Evolutionary conservation across 1,140 invertebrate genomes (phyloP), one percentile per base, ranked within the genome.

Genomic region (Diplogasteroides magnus): DNA sequence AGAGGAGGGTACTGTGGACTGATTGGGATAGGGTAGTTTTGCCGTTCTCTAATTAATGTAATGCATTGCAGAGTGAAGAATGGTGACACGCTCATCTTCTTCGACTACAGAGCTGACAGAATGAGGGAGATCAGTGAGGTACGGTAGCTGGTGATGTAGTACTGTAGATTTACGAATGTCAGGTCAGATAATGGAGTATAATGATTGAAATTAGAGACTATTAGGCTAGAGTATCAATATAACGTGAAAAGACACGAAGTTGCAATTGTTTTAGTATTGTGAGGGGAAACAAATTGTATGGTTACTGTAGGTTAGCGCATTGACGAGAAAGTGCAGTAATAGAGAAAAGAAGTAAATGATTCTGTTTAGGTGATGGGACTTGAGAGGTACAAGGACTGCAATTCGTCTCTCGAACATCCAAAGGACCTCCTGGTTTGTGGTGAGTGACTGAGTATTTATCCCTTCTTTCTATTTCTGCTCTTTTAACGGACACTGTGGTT

Each of bases 81-180:
- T 68, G 77, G 78, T 62, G 85, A 86, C 74, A 86, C 85, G 1
- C 37, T 87, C 19, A 62, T 86, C 3, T 87, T 86, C 71, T 83
- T 86, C 64, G 83, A 86, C 71, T 86, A 84, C 74, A 77, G 85
- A 31, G 80, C 86, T n/a, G 85, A 86, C 75, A 69, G 85, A 2
- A 85, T 85, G 81, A 76, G 85, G 61, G 77, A 86, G 75, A 86
- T 86, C 32, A 74, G 75, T 31, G 84, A 85, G 73, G 78, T 83
- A 55, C 13, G 25, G 25, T 11, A 15, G 59, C 15, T 23, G 23
- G 23, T 11, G 37, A 48, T 48, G n/a, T n/a, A n/a, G n/a, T n/a
- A n/a, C n/a, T n/a, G n/a, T n/a, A n/a, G n/a, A n/a, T n/a, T n/a
- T n/a, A n/a, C n/a, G n/a, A n/a, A n/a, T n/a, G n/a, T n/a, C n/a